These are phyloP conservation scores for Lanius collurio DNA, from an alignment of 2,113 vertebrate species.

Conservation along the genomic window DNA sequence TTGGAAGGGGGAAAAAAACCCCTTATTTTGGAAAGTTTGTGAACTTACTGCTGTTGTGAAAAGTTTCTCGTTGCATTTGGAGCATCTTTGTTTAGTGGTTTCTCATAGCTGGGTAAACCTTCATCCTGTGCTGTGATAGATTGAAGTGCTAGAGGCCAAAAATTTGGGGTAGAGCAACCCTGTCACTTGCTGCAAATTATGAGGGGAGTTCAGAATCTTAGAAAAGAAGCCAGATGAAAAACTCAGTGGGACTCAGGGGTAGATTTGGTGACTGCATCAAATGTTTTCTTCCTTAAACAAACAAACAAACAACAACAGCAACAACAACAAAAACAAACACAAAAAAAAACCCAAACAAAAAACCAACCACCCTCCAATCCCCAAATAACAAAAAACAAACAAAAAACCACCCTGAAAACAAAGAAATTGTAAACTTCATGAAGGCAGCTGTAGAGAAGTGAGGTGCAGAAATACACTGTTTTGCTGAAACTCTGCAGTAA, in stretches of 20 bases:
- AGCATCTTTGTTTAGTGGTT: background rate
- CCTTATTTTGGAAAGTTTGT: background rate
- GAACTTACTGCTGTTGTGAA: background rate
- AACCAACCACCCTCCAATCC: too few species aligned
- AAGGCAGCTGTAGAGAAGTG: background rate
- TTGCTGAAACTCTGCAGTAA: background rate
- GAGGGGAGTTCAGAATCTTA: background rate
- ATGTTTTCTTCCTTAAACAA: background rate
- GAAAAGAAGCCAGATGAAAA: background rate
- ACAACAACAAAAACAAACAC: too few species aligned
- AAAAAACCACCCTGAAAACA: background rate
- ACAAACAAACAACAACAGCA: background rate
- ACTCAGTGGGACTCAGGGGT: background rate
- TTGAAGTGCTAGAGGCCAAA: background rate
- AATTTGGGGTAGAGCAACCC: background rate
- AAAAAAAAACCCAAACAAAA: too few species aligned
- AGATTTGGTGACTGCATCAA: background rate
- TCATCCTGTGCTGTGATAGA: background rate
- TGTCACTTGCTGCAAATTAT: background rate
- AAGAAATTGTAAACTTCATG: background rate
- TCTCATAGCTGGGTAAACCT: background rate
- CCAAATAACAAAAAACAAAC: background rate
- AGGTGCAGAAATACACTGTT: background rate
- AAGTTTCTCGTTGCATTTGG: background rate
- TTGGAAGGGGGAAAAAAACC: rapidly evolving